phyloP scores from a whole-genome alignment of 1,140 invertebrate species.

The Penaeus vannamei region DNA sequence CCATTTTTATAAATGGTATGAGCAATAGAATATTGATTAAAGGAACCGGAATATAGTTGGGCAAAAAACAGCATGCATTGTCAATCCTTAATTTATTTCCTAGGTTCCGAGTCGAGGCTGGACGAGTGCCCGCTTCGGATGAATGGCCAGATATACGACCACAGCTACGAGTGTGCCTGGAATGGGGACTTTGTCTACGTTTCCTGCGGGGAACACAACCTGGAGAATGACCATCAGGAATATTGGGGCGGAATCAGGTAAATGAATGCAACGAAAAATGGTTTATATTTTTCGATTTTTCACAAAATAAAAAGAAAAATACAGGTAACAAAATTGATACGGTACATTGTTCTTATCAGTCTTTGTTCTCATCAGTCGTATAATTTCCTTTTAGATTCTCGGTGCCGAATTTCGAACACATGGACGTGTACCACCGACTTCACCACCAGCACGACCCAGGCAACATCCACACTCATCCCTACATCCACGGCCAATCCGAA shows the following conservation, averaged over 20 bases:
- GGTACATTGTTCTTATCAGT: not conserved
- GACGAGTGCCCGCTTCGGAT: slow-evolving; percentile 90
- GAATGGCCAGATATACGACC: slow-evolving; percentile 90
- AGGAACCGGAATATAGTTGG: too few relatives aligned
- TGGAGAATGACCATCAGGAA: slow-evolving; percentile 77
- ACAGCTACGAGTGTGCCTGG: slow-evolving; percentile 88
- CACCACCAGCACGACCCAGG: slow-evolving; percentile 75
- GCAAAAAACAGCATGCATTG: not conserved
- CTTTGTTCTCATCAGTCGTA: not conserved
- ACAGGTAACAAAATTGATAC: not conserved
- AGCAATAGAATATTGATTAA: too few relatives aligned
- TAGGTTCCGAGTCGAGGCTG: slow-evolving; percentile 86
- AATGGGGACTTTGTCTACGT: slow-evolving; percentile 92
- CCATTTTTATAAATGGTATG: too few relatives aligned
- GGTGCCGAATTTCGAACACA: slow-evolving; percentile 89
- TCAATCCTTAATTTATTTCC: not conserved
- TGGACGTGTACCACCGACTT: slow-evolving; percentile 84
- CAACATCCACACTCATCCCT: slow-evolving; percentile 56
- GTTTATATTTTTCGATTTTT: too few relatives aligned
- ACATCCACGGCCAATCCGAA: slow-evolving; percentile 51
- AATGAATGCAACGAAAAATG: not conserved
- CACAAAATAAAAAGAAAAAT: not conserved
- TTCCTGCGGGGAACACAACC: slow-evolving; percentile 86
- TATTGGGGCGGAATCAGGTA: slow-evolving; percentile 96
- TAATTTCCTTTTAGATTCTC: slow-evolving; percentile 77